Evolutionary conservation across 2,113 vertebrate genomes (phyloP).

Genomic region (Epinephelus cyanopodus): DNA sequence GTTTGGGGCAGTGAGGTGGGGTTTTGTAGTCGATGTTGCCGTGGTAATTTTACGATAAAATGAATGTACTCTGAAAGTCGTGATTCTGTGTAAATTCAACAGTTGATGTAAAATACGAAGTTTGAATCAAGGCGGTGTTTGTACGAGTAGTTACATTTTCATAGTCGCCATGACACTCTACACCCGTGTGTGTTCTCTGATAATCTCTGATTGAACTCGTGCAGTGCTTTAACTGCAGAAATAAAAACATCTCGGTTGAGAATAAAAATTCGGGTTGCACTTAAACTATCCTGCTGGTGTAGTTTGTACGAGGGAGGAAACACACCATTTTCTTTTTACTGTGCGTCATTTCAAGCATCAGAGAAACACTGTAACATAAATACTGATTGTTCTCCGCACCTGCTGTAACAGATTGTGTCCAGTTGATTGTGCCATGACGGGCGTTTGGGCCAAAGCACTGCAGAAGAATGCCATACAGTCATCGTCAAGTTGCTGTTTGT

Average conservation of each 20-base stretch:
- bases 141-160: slow-evolving; percentile 39
- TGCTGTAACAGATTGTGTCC: slow-evolving; percentile 49
- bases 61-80: slow-evolving; percentile 74
- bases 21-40: slow-evolving; percentile 61
- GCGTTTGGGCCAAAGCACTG: slow-evolving; percentile 53
- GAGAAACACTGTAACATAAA: slow-evolving; percentile 31
- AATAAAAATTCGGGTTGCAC: slow-evolving; percentile 34
- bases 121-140: slow-evolving; percentile 39
- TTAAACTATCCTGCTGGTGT: slow-evolving; percentile 27
- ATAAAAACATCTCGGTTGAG: slow-evolving; percentile 4
- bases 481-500: slow-evolving; percentile 25
- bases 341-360: slow-evolving; percentile 7
- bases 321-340: neutral
- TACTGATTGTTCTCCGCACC: slow-evolving; percentile 41
- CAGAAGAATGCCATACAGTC: slow-evolving; percentile 43
- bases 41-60: slow-evolving; percentile 67
- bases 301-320: slow-evolving; percentile 17
- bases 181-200: neutral
- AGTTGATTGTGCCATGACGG: slow-evolving; percentile 46
- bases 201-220: neutral
- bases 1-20: slow-evolving; percentile 30
- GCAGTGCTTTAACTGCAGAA: slow-evolving; percentile 14
- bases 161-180: slow-evolving; percentile 22
- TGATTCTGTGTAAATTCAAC: slow-evolving; percentile 63
- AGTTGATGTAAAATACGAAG: slow-evolving; percentile 53